Evolutionary conservation across 2,888 invertebrate species (phyloP), one percentile per base, ranked within the genome.

Genomic region (Dynastes grantii): DNA sequence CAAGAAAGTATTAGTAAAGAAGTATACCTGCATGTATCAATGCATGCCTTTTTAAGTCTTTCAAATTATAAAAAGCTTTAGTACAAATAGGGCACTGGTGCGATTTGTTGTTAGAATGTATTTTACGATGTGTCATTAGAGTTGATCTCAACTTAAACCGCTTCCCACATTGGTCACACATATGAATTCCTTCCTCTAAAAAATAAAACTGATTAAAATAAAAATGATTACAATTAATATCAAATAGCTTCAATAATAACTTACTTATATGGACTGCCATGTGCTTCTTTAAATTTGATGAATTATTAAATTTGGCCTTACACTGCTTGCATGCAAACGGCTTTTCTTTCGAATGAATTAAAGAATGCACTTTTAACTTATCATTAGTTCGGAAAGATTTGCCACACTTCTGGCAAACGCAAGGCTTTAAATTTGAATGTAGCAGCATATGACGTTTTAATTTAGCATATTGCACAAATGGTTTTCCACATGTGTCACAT

Each of bases 271-370:
- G 93, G 0, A 91, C 91, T 0, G 91, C 89, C 81, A 91, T 86
- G 85, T 95, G 95, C 85, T 94, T 94, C 84, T 92, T 92, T 58
- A 93, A 90, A 88, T 94, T 93, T 40, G 94, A 94, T 78, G 90
- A 88, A 88, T 94, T 91, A 78, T 92, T 87, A 89, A 93, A 93
- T 83, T 84, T 90, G 82, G 87, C 90, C 2, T 89, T 89, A 84
- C 95, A 95, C 0, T 90, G 87, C 58, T 90, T 88, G 85, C 94
- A 94, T 9, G 88, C 87, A 85, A 90, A 93, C 0, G 94, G 93
- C 61, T 92, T 90, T 82, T 92, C 92, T 75, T 91, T 91, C 0
- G 91, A 90, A 86, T 95, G 94, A 8, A 92, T 92, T 37, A 92
- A 86, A 49, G 88, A 85, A 85, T 95, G 95, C 32, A 92, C 90